Conservation (phyloP, 2,113 vertebrate genomes). For the Pomatorhinus ruficollis region DNA sequence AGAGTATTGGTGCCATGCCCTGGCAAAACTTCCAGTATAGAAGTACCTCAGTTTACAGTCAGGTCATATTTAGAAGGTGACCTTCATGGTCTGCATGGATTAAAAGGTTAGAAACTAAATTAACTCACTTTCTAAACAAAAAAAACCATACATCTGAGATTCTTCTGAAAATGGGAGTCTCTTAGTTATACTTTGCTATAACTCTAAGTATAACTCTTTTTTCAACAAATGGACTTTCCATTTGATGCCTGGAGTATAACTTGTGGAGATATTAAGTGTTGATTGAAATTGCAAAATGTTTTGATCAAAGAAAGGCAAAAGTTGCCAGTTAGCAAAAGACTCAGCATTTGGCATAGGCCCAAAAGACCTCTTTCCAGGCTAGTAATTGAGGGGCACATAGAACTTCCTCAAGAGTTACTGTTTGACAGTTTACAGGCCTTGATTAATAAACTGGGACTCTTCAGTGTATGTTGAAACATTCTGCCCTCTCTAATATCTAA, state of each 20-base stretch:
- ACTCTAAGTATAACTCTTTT: not conserved
- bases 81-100: not conserved
- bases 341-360: not conserved
- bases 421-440: not conserved
- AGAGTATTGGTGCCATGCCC: rapidly evolving
- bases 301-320: not conserved
- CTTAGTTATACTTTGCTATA: not conserved
- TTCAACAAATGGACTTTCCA: not conserved
- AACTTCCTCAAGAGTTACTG: not conserved
- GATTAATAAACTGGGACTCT: not conserved
- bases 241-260: not conserved
- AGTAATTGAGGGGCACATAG: not conserved
- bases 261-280: not conserved
- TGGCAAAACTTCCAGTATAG: not conserved
- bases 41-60: not conserved
- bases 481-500: not conserved
- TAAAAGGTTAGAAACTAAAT: not conserved
- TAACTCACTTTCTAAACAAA: not conserved
- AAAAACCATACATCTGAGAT: not conserved
- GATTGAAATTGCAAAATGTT: not conserved
- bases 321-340: not conserved
- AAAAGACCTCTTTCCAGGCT: not conserved
- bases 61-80: not conserved
- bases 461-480: not conserved
- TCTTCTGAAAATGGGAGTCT: not conserved